Percentiles rank a stretch among this genome's conserved stretches.
Evolutionary conservation across 1,140 invertebrate species (phyloP).

Genomic region (Arion vulgaris): DNA sequence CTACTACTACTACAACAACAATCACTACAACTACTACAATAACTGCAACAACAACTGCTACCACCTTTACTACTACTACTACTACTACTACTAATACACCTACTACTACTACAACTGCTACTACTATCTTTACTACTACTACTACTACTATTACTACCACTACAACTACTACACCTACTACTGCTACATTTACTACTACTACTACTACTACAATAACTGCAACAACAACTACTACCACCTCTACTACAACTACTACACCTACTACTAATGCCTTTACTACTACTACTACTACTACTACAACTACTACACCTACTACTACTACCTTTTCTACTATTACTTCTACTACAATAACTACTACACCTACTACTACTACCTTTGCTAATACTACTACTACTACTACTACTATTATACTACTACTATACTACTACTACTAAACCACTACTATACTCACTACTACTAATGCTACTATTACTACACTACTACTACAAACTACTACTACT

Average conservation of each 20-base stretch:
- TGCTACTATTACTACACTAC: not conserved
- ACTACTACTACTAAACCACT: not conserved
- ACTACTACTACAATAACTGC: not conserved
- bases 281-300: not conserved
- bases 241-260: not conserved
- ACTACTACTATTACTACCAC: not conserved
- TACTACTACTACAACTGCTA: not conserved
- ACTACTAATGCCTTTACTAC: not conserved
- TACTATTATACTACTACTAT: not conserved
- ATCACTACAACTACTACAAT: conserved; percentile 1
- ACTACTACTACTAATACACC: not conserved
- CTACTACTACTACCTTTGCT: not conserved
- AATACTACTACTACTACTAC: not conserved
- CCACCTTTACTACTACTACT: not conserved
- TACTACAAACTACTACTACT: conserved; percentile 5
- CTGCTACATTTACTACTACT: not conserved
- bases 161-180: not conserved
- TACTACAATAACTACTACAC: not conserved
- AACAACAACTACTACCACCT: not conserved
- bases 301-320: not conserved
- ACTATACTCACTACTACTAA: not conserved
- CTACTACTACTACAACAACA: not conserved
- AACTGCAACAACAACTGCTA: not conserved
- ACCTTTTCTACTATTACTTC: not conserved
- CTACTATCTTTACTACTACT: not conserved